Evolutionary conservation across 92 coral and sea anemone species (phyloP).

Genomic region (Umimayanthus chanpuru): DNA sequence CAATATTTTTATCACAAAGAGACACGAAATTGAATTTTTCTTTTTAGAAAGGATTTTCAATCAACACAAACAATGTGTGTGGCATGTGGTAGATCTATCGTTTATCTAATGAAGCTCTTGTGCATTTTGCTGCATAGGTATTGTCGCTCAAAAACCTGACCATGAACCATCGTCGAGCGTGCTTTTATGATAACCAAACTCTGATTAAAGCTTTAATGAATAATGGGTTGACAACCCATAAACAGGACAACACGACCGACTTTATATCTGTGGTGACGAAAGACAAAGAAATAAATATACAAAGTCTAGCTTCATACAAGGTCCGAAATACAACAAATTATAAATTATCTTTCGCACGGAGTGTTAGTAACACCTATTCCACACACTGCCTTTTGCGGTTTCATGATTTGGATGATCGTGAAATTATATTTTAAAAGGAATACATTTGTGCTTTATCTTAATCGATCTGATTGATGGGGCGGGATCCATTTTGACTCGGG

Average conservation of each 20-base stretch:
- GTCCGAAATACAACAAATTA: background rate
- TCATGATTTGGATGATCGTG: background rate
- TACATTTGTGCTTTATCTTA: constrained; percentile 44
- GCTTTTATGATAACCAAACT: constrained; percentile 12
- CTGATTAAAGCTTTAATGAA: constrained; percentile 19
- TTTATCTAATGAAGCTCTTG: background rate
- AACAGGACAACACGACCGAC: background rate
- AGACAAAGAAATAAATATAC: background rate
- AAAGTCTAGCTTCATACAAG: constrained; percentile 2
- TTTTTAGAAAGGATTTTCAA: constrained; percentile 14
- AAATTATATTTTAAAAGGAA: background rate
- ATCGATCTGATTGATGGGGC: constrained; percentile 68
- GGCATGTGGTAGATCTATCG: constrained; percentile 34
- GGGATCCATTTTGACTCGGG: constrained; percentile 45
- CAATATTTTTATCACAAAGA: background rate
- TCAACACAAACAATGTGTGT: constrained; percentile 39
- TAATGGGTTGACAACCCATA: constrained; percentile 19
- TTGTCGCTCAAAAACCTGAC: background rate
- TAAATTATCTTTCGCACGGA: background rate
- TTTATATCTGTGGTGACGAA: background rate
- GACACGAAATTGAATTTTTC: background rate
- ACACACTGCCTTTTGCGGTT: background rate
- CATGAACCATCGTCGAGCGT: background rate
- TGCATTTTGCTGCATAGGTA: background rate
- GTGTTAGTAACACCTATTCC: background rate